Percentiles rank a stretch among this genome's conserved stretches.
phyloP scores from a whole-genome alignment of 1,140 invertebrate species.

The Monochamus saltuarius region DNA sequence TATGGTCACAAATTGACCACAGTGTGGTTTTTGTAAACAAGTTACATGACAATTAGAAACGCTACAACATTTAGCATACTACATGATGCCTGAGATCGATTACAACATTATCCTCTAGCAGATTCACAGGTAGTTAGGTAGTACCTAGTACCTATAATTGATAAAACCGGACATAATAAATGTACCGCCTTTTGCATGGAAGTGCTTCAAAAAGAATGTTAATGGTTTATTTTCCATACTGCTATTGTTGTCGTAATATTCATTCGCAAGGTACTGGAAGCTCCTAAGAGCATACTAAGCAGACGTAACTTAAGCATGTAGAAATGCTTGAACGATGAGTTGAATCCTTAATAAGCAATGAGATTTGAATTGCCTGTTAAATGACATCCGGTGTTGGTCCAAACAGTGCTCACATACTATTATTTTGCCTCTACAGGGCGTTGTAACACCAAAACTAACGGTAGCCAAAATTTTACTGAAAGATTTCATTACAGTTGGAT shows the following conservation, averaged over 20 bases:
- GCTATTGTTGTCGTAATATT: conserved; percentile 34
- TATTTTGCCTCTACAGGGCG: conserved; percentile 6
- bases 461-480: too few relatives aligned
- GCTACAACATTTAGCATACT: too few relatives aligned
- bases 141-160: conserved; percentile 14
- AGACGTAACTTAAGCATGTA: conserved; percentile 31
- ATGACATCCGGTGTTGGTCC: conserved; percentile 30
- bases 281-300: conserved; percentile 31
- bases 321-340: conserved; percentile 21
- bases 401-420: background rate
- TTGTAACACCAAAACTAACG: background rate
- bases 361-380: conserved; percentile 35
- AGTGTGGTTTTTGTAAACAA: too few relatives aligned
- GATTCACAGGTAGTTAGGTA: too few relatives aligned
- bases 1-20: too few relatives aligned
- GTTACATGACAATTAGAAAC: too few relatives aligned
- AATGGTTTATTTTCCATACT: conserved; percentile 27
- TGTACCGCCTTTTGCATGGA: conserved; percentile 13
- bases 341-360: conserved; percentile 33
- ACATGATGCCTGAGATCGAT: too few relatives aligned
- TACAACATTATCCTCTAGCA: too few relatives aligned
- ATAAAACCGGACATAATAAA: conserved; percentile 34
- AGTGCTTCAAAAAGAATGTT: conserved; percentile 21
- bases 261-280: conserved; percentile 31
- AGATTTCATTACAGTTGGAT: too few relatives aligned